Evolutionary conservation across 2,113 vertebrate species (phyloP).

Genomic region (Thymallus thymallus): DNA sequence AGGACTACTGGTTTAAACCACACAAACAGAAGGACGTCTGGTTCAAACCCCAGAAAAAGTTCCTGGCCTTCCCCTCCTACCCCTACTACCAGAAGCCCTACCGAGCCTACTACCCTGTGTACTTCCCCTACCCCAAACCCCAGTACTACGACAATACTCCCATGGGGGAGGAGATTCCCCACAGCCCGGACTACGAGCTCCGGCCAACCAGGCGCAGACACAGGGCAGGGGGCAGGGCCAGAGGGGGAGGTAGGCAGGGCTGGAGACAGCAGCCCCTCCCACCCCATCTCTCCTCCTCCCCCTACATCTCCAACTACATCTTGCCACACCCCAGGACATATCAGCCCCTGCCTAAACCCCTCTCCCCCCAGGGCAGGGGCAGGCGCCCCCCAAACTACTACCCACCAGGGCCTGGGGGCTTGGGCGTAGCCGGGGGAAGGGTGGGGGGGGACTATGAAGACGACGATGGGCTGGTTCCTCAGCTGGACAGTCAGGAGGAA

Average conservation of each 20-base stretch:
- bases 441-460: conserved; percentile 71
- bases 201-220: conserved; percentile 68
- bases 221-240: conserved; percentile 69
- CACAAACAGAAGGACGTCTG: conserved; percentile 76
- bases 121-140: conserved; percentile 75
- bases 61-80: conserved; percentile 80
- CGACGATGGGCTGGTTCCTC: conserved; percentile 72
- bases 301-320: conserved; percentile 86
- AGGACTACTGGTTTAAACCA: conserved; percentile 75
- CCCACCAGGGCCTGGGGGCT: conserved; percentile 45
- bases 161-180: conserved; percentile 75
- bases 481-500: conserved; percentile 81
- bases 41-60: conserved; percentile 78
- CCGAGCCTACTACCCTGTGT: conserved; percentile 80
- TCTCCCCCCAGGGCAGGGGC: conserved; percentile 64
- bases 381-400: conserved; percentile 72
- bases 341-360: conserved; percentile 75
- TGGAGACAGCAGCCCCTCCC: conserved; percentile 64
- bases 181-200: conserved; percentile 72
- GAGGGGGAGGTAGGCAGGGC: conserved; percentile 69
- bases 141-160: conserved; percentile 71
- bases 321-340: conserved; percentile 84
- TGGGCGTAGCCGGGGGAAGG: too few species aligned
- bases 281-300: conserved; percentile 55
- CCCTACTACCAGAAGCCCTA: conserved; percentile 81